Base-by-base conservation (phyloP, 2,888 invertebrate genomes). In the Caenorhabditis doughertyi region DNA sequence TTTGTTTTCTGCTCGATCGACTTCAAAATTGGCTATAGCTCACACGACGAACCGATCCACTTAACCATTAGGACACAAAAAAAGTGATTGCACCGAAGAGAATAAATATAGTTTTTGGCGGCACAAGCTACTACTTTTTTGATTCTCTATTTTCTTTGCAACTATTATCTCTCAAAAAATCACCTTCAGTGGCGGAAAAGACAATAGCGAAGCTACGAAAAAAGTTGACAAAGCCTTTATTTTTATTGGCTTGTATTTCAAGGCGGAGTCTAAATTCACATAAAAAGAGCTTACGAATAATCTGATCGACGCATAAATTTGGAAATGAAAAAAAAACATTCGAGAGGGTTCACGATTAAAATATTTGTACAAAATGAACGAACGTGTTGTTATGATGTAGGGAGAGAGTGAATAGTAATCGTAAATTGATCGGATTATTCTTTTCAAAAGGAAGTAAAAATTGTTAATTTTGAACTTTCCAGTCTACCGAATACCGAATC, bases 1-100 rank as follows among this genome's bases (percentile, higher is more conserved):
- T 47, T 71, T 71, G 71, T 71, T 71, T 71, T 70, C 70, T 70
- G 56, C 56, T 68, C 55, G 64, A 68, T 68, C 68, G 53, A 58
- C 49, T 60, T 44, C n/a, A 42, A 42, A 44, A 70, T 70, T 56
- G 56, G 56, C 58, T 55, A 18, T 55, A 23, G 44, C 72, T 62
- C 72, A 53, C 72, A 60, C 62, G 42, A 56, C 27, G 9, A 42
- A 18, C 35, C 39, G 47, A 70, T 62, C 72, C 72, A 72, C 72
- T 72, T 72, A 62, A 72, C 62, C 72, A 29, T 60, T 29, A 42
- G 55, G 35, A 58, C 49, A 60, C 39, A 60, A 47, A 44, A 71
- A 49, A 35, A 21, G 35, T 55, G 56, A 51, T 65, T 64, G 49
- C 67, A 42, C 49, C 29, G 53, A 44, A 29, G 44, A 47, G 5